Evolutionary conservation across 2,797 vertebrate genomes (phyloP).

Genomic region (Alcedo atthis): DNA sequence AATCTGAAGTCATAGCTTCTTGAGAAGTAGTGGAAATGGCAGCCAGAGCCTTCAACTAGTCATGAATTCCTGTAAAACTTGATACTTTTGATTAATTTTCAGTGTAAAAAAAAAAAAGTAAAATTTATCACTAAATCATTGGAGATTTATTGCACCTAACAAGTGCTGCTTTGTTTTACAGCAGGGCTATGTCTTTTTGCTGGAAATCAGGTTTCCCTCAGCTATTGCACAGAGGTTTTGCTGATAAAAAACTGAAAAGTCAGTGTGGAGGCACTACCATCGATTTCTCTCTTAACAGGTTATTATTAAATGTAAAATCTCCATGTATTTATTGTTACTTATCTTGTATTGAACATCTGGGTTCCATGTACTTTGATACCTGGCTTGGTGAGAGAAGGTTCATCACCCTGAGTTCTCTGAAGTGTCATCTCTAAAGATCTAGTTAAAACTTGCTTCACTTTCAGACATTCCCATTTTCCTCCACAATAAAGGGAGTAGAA

Average conservation of each 20-base stretch:
- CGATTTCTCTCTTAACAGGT: not conserved
- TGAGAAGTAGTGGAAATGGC: not conserved
- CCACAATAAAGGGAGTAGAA: not conserved
- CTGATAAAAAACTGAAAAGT: not conserved
- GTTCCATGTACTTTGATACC: not conserved
- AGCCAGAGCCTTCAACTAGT: not conserved
- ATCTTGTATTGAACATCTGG: not conserved
- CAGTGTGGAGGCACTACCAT: accelerated
- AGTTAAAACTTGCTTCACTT: not conserved
- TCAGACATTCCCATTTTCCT: not conserved
- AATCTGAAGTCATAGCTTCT: not conserved
- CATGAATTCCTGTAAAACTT: not conserved
- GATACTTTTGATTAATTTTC: not conserved
- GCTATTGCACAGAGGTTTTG: not conserved
- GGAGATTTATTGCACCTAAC: not conserved
- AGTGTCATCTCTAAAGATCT: not conserved
- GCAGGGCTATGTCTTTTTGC: not conserved
- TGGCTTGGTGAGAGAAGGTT: not conserved
- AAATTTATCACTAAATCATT: not conserved
- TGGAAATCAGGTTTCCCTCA: not conserved
- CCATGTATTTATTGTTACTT: not conserved
- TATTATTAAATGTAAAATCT: not conserved
- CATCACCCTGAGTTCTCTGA: not conserved
- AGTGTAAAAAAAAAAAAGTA: not conserved
- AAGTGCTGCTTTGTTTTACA: not conserved